Evolutionary conservation across 2,888 invertebrate genomes (phyloP), one percentile per base, ranked within the genome.

Genomic region (Aphodius sticticus): DNA sequence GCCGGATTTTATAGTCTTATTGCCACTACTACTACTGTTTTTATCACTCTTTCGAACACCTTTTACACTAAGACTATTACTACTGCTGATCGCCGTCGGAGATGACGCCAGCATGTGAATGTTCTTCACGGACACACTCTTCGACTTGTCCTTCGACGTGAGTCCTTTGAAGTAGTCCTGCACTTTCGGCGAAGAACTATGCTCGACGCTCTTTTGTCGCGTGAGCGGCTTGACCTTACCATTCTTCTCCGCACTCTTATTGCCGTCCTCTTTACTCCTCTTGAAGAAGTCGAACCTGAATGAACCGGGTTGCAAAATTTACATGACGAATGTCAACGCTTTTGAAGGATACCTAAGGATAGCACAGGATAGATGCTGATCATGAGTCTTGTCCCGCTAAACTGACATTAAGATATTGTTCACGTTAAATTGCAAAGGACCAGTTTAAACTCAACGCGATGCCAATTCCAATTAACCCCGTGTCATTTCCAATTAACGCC

Each of bases 41-140:
- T 87, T 87, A 81, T 88, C 88, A 86, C 87, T 87, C 86, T 88
- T 88, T 85, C 87, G 87, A 86, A 88, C 87, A 87, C 87, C 86
- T 86, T 87, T 88, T 79, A 83, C 78, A 81, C 81, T 83, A 82
- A 82, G 81, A 81, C 82, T 82, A 71, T 37, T 74, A 36, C 37
- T 74, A 80, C 81, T 79, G 70, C 83, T 83, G 14, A n/a, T 15
- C 6, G 74, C 15, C 35, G n/a, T 74, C n/a, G 26, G 74, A 14
- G 83, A 82, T 70, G 86, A 84, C 75, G 82, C 81, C 81, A 85
- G 83, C 81, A 82, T 83, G 81, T 86, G 85, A 76, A 85, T 84
- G 81, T 86, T 85, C 85, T 86, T 87, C 80, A 84, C 86, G 16
- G 87, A 86, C 83, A 84, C 84, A 83, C 85, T 86, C 84, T 86